These are phyloP conservation scores for Pyrgilauda ruficollis DNA, from an alignment of 2,113 vertebrate genomes.

Conservation along the genomic window DNA sequence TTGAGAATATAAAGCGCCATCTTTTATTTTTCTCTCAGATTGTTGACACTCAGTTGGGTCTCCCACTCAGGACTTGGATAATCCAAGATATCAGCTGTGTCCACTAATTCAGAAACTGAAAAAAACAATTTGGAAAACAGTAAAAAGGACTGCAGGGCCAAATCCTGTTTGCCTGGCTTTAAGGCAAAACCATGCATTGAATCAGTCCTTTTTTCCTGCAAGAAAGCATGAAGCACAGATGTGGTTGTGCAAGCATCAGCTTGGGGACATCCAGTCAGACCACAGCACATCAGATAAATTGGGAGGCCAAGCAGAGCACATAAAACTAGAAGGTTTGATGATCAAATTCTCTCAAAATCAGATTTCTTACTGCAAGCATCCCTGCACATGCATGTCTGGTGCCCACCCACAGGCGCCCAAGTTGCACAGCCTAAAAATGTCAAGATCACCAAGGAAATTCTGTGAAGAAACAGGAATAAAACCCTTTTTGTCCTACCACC, in stretches of 20 bases:
- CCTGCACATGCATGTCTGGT: neutral
- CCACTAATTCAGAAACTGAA: neutral
- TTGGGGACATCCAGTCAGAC: neutral
- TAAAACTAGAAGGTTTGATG: neutral
- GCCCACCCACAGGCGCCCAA: neutral
- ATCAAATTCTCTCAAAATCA: neutral
- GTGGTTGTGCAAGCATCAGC: neutral
- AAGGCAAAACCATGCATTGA: neutral
- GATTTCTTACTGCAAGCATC: neutral
- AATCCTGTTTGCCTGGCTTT: neutral
- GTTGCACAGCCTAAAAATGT: neutral
- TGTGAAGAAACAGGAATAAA: slow-evolving; percentile 15
- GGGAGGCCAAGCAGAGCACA: neutral
- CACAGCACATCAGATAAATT: neutral
- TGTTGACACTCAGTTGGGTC: neutral
- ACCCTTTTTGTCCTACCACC: slow-evolving; percentile 3
- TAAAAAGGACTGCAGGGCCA: neutral
- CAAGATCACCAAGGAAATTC: neutral
- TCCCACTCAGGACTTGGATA: neutral
- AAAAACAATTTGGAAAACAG: neutral
- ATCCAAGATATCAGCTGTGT: neutral
- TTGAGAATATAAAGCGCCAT: neutral
- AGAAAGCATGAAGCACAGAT: neutral
- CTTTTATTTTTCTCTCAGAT: neutral
- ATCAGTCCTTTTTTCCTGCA: neutral